These are phyloP conservation scores for Hafferia zeledoni DNA, from an alignment of 2,797 vertebrate genomes.

Conservation along the genomic window DNA sequence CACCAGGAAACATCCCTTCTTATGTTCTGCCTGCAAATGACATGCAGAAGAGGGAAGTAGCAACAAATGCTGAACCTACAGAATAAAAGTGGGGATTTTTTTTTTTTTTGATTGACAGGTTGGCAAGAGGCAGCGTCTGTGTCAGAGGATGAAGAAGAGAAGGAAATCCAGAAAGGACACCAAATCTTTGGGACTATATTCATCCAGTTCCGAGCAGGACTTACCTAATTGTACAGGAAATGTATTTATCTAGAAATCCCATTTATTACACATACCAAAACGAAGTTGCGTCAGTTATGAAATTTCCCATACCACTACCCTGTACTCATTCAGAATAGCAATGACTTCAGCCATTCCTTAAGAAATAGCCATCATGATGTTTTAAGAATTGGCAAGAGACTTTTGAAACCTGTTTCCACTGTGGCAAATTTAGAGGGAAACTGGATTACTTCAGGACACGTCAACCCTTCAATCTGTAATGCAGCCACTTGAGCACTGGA, in stretches of 20 bases:
- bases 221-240: slow-evolving; percentile 23
- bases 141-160: background rate
- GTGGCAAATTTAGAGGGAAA: background rate
- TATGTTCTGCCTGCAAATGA: background rate
- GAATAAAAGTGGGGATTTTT: background rate
- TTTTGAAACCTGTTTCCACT: background rate
- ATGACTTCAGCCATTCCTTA: slow-evolving; percentile 1
- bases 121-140: background rate
- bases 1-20: background rate
- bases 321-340: background rate
- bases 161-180: background rate
- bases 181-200: slow-evolving; percentile 1
- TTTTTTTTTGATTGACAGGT: background rate
- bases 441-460: background rate
- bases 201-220: background rate
- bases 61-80: background rate
- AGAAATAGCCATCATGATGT: background rate
- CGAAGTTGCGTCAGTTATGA: background rate
- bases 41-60: background rate
- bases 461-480: background rate
- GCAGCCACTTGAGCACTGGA: background rate
- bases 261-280: background rate
- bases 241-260: slow-evolving; percentile 15
- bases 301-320: background rate
- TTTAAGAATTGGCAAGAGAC: background rate